Base-by-base conservation (phyloP, 2,888 invertebrate species). In the Hyppa rectilinea region DNA sequence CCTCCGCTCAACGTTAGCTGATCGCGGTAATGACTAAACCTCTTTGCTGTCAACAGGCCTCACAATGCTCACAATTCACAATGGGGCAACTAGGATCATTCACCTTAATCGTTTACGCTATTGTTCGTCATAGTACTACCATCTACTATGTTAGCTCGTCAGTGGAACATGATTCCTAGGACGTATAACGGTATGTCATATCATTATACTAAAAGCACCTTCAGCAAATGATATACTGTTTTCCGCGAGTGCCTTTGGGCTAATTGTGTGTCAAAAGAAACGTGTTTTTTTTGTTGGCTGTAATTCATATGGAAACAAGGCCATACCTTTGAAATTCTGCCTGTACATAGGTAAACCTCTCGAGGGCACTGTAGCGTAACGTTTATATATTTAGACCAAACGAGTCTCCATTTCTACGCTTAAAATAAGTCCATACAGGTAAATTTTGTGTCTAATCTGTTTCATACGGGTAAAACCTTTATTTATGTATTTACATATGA, bases 381-480 rank as follows among this genome's bases (percentile, higher is more conserved):
- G 45, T 76, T 59, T 43, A 66, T 26, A 75, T 52, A 76, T 67
- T 75, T 76, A 80, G 76, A 67, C 52, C 52, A 75, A 79, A 64
- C 65, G 45, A 34, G 49, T 64, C 53, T 7, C 80, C 75, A 75
- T 53, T 50, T 55, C 55, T 79, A 79, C 74, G 73, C 80, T 79
- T 29, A 47, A 79, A 75, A 79, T 79, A 75, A 71, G 73, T 56
- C 50, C 29, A 52, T 40, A 47, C 23, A 47, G 73, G 29, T 26
- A 45, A 26, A 43, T 50, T 73, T 70, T 60, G 60, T 50, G 29
- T 36, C 52, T 78, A 70, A 56, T 34, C 45, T 40, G 45, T 58
- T 43, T 43, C 53, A 34, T 38, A 49, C 36, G 76, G 50, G 17
- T 53, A 26, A 59, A 36, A 31, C 23, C 31, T 29, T 26, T 50